Evolutionary conservation across 2,113 vertebrate genomes (phyloP).

Genomic region (Ophiodon elongatus): DNA sequence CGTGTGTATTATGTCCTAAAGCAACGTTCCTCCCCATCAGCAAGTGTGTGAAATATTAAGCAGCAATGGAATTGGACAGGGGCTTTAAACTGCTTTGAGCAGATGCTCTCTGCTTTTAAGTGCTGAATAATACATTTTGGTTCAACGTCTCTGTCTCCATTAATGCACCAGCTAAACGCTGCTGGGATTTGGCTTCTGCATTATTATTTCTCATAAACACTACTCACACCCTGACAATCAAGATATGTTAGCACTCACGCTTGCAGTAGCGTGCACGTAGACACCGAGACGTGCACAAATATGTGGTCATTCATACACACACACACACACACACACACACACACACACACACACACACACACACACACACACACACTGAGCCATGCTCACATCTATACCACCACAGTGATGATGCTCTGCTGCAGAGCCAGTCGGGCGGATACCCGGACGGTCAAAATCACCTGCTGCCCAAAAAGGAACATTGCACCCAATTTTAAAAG

Average conservation of each 20-base stretch:
- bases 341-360: not conserved
- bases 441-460: slow-evolving; percentile 72
- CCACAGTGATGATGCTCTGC: slow-evolving; percentile 43
- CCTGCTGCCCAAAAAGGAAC: slow-evolving; percentile 80
- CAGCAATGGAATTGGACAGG: slow-evolving; percentile 68
- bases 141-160: slow-evolving; percentile 77
- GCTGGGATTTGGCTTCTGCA: slow-evolving; percentile 57
- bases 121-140: slow-evolving; percentile 82
- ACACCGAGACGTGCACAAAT: not conserved
- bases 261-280: not conserved
- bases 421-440: slow-evolving; percentile 57
- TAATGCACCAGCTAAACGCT: slow-evolving; percentile 73
- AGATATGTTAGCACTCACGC: slow-evolving; percentile 38
- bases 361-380: not conserved
- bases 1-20: slow-evolving; percentile 52
- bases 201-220: slow-evolving; percentile 77
- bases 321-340: too few relatives aligned
- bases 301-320: not conserved
- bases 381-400: not conserved
- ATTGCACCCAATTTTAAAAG: slow-evolving; percentile 84
- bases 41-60: slow-evolving; percentile 80
- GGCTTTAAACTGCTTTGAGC: slow-evolving; percentile 72
- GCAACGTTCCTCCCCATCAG: slow-evolving; percentile 53
- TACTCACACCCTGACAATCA: slow-evolving; percentile 63
- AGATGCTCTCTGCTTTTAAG: slow-evolving; percentile 80